Conservation (phyloP, 2,888 invertebrate species). For the Spicauda simplicius region DNA sequence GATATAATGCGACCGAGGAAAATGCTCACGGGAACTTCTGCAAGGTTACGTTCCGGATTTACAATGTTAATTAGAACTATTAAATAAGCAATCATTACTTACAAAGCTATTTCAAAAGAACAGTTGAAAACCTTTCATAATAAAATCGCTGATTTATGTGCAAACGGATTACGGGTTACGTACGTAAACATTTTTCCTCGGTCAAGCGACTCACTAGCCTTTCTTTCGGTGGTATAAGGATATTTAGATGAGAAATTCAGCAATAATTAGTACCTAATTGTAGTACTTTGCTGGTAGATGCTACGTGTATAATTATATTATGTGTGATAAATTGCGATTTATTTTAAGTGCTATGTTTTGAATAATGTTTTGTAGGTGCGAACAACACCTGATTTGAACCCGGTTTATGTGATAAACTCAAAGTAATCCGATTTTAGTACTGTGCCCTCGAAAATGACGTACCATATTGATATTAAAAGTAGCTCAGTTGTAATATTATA, state of each 20-base stretch:
- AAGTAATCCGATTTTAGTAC: neutral
- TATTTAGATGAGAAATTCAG: slow-evolving; percentile 78
- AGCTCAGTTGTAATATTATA: too few species aligned
- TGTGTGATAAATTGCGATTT: slow-evolving; percentile 78
- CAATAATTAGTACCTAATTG: slow-evolving; percentile 81
- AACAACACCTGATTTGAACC: slow-evolving; percentile 40
- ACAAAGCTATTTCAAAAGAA: neutral
- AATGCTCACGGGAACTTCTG: slow-evolving; percentile 15
- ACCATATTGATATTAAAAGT: too few species aligned
- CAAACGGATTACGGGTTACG: slow-evolving; percentile 39
- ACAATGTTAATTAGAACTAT: too few species aligned
- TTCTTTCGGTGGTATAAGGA: slow-evolving; percentile 76
- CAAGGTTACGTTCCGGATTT: neutral
- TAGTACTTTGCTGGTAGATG: slow-evolving; percentile 80
- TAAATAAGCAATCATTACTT: too few species aligned
- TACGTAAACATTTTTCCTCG: slow-evolving; percentile 42
- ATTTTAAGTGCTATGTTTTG: slow-evolving; percentile 63
- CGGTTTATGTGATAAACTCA: slow-evolving; percentile 42
- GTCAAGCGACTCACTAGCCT: slow-evolving; percentile 63
- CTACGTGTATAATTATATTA: slow-evolving; percentile 73
- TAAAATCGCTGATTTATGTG: neutral
- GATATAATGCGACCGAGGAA: slow-evolving; percentile 55
- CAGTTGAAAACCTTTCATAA: neutral
- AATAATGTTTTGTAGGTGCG: slow-evolving; percentile 57
- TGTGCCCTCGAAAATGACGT: neutral